Evolutionary conservation across 2,113 vertebrate genomes (phyloP).

Genomic region (Oophaga pumilio): DNA sequence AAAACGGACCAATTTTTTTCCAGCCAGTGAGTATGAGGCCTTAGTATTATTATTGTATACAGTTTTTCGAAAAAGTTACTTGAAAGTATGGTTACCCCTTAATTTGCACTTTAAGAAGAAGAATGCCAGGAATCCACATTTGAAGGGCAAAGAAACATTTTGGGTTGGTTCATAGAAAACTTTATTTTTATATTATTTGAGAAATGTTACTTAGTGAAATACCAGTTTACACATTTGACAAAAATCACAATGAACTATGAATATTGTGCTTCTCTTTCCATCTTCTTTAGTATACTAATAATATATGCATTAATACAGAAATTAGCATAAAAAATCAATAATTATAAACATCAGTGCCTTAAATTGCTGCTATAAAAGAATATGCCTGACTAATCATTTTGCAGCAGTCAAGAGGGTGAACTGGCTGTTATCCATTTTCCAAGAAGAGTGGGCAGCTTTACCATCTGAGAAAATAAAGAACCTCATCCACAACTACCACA

Average conservation of each 20-base stretch:
- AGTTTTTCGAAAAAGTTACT: too few relatives aligned
- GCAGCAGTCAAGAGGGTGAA: neutral
- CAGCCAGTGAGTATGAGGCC: too few relatives aligned
- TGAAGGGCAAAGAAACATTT: neutral
- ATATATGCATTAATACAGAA: conserved; percentile 51
- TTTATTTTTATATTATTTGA: conserved; percentile 37
- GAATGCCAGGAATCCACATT: too few relatives aligned
- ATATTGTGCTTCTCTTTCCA: conserved; percentile 54
- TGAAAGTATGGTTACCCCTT: too few relatives aligned
- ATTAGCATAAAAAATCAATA: conserved; percentile 45
- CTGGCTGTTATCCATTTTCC: neutral
- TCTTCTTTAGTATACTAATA: conserved; percentile 43
- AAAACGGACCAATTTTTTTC: too few relatives aligned
- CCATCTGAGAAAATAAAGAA: too few relatives aligned
- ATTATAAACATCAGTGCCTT: conserved; percentile 64
- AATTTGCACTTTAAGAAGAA: too few relatives aligned
- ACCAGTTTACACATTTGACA: conserved; percentile 52
- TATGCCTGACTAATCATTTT: conserved; percentile 55
- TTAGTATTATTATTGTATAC: too few relatives aligned
- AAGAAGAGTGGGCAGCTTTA: too few relatives aligned
- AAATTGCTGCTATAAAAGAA: conserved; percentile 65
- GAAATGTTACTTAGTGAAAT: conserved; percentile 52
- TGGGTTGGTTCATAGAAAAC: conserved; percentile 32
- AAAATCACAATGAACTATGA: conserved; percentile 47
- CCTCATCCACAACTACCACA: too few relatives aligned